phyloP scores from a whole-genome alignment of 2,797 vertebrate species.

The Macroramphosus scolopax region DNA sequence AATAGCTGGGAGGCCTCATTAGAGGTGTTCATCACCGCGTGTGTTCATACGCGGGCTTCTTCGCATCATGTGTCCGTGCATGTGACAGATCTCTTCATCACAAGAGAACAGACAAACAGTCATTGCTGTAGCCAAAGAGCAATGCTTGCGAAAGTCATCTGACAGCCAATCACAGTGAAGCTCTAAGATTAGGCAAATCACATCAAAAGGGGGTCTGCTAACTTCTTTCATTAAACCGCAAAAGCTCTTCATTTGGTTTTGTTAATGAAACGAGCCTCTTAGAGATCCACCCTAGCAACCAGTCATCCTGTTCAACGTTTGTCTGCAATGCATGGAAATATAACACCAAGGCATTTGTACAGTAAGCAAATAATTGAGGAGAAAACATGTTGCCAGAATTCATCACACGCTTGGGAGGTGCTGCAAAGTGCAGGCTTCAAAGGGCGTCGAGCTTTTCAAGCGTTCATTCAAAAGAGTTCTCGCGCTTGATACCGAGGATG shows the following conservation, averaged over 20 bases:
- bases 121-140: too few relatives aligned
- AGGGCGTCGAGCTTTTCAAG: constrained; percentile 3
- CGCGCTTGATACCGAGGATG: background rate
- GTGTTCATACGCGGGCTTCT: too few relatives aligned
- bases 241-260: constrained; percentile 29
- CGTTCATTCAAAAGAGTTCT: constrained; percentile 1
- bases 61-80: constrained; percentile 17
- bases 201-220: too few relatives aligned
- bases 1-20: constrained; percentile 41
- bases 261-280: constrained; percentile 29
- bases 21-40: constrained; percentile 40
- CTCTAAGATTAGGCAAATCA: too few relatives aligned
- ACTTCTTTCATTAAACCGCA: constrained; percentile 41
- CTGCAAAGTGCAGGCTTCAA: constrained; percentile 15
- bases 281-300: background rate
- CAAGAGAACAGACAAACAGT: constrained; percentile 2
- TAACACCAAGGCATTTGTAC: too few relatives aligned
- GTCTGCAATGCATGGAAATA: too few relatives aligned
- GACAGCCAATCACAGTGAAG: too few relatives aligned
- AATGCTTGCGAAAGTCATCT: too few relatives aligned
- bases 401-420: constrained; percentile 5
- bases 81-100: constrained; percentile 9
- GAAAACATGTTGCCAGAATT: constrained; percentile 17
- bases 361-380: constrained; percentile 14
- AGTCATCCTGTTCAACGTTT: too few relatives aligned